Conservation (phyloP, 53 echinoderm and acorn worm genomes). For the Zoroaster sp. region DNA sequence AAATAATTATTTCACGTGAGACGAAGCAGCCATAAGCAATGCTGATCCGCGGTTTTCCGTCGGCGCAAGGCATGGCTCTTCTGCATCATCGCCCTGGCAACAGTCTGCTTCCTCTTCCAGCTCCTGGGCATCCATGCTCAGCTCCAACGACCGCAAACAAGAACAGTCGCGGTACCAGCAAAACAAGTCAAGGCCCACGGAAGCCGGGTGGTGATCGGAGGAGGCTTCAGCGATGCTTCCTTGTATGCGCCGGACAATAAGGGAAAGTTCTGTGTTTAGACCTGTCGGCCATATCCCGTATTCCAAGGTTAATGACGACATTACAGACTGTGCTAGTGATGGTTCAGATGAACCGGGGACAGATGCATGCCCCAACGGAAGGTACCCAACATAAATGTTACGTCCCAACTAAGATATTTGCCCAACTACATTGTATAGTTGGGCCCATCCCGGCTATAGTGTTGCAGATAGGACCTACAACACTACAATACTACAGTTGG, state of each 20-base stretch:
- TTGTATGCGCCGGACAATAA: constrained; percentile 62
- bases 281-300: constrained; percentile 53
- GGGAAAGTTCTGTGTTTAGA: constrained; percentile 72
- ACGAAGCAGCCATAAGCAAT: background rate
- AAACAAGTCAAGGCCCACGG: background rate
- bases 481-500: no score
- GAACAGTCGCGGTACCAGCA: background rate
- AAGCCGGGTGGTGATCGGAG: constrained; percentile 50
- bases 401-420: no score
- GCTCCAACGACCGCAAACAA: background rate
- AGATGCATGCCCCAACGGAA: constrained; percentile 88
- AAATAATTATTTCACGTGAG: background rate
- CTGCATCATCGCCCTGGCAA: constrained; percentile 6
- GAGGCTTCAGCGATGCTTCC: constrained; percentile 54
- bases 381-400: constrained; percentile 56
- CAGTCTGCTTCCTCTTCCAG: constrained; percentile 44
- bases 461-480: no score
- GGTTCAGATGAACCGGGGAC: constrained; percentile 96
- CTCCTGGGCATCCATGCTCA: constrained; percentile 28
- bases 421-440: no score
- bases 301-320: constrained; percentile 81
- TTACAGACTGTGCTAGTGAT: constrained; percentile 81
- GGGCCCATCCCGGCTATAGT: no score
- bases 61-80: constrained; percentile 47
- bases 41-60: background rate